Base-by-base conservation (phyloP, 2,888 invertebrate genomes). In the Ophonus ardosiacus region DNA sequence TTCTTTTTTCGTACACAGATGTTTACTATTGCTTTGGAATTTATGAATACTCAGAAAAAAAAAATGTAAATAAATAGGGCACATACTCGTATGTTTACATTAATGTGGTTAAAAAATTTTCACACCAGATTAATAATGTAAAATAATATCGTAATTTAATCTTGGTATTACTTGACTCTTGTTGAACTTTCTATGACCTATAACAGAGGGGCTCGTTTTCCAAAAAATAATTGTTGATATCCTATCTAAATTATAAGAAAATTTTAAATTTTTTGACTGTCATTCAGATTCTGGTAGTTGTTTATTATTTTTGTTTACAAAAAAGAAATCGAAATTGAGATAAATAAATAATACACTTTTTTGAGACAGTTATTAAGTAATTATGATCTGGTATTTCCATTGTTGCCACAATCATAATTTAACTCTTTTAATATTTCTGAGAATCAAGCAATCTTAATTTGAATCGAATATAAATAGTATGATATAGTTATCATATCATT, bases 111-210 rank as follows among this genome's bases (percentile, higher is more conserved):
- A 43, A 43, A 43, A 43, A 43, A 43, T 71, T 71, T 71, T 15
- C 8, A 43, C 8, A 43, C 43, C 40, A 40, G 18, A 43, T 74
- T 74, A 74, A 74, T 38, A 17, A 40, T 40, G 43, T 74, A 51
- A 51, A 10, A 43, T 43, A 74, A 74, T 74, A 68, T 15, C 43
- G 71, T 40, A 43, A 74, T 4, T 74, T 18, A 17, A 43, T 74
- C 40, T 74, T 43, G 18, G 71, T 74, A 43, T 74, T 68, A n/a
- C 0, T 65, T 68, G 31, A 13, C 68, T 40, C 15, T 40, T 38
- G 8, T 68, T 74, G 71, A 74, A 43, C 43, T 74, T 74, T 74
- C 71, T 31, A 31, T 68, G 68, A 68, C 68, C 31, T 21, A 10
- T 18, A 40, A 43, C 18, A 74, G 18, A 51, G 13, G 18, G 40